A percentile compares a stretch with the other conserved stretches of the same genome.
These are phyloP conservation scores for Sebastes ruberrimus DNA, from an alignment of 2,797 vertebrate species.

Conservation along the genomic window DNA sequence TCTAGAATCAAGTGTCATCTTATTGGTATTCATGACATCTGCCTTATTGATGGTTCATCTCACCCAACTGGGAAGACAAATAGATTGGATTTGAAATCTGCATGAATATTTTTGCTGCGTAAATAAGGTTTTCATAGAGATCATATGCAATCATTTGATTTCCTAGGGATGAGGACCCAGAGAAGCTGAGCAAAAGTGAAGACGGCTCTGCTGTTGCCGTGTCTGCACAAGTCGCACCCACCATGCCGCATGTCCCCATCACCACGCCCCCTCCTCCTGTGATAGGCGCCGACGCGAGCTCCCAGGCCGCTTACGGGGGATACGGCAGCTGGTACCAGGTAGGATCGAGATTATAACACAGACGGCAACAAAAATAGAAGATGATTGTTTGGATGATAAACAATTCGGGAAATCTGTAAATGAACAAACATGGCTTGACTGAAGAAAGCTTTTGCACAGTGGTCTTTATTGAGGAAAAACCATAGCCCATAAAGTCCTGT, in stretches of 20 bases:
- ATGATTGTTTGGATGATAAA: not conserved
- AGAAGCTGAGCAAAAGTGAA: conserved; percentile 79
- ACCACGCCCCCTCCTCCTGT: conserved; percentile 78
- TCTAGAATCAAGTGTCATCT: not conserved
- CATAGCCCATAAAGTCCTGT: not conserved
- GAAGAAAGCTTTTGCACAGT: not conserved
- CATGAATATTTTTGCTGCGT: too few relatives aligned
- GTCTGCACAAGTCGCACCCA: conserved; percentile 54
- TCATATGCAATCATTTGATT: not conserved
- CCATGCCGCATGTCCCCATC: conserved; percentile 75
- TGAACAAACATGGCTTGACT: not conserved
- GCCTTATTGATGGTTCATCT: not conserved
- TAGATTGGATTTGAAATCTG: not conserved
- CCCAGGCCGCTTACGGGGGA: conserved; percentile 69
- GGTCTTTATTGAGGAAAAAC: not conserved
- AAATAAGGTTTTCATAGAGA: not conserved
- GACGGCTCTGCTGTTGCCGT: conserved; percentile 63
- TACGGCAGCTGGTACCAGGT: conserved; percentile 88
- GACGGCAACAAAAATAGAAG: not conserved
- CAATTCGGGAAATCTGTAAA: not conserved
- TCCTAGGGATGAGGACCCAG: conserved; percentile 76
- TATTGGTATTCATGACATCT: too few relatives aligned
- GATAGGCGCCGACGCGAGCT: conserved; percentile 72
- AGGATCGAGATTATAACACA: not conserved
- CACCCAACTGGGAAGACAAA: not conserved